Percentiles rank a stretch among this genome's conserved stretches.
Evolutionary conservation across 2,888 invertebrate genomes (phyloP).

Genomic region (Temnothorax ravouxi): DNA sequence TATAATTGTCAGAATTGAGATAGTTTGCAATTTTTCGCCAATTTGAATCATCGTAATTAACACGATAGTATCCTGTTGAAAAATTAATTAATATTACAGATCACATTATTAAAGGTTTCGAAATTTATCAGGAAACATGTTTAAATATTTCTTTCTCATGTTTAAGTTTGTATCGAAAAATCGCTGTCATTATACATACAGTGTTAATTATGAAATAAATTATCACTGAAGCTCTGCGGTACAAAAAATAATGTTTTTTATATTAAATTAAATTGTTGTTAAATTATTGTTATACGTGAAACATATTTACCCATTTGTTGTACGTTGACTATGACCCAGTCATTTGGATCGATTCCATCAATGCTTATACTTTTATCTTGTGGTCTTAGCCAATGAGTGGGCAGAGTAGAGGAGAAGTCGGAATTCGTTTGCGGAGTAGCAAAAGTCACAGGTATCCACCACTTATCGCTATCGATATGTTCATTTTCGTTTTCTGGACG

Average conservation of each 20-base stretch:
- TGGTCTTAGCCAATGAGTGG: constrained; percentile 63
- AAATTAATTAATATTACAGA: constrained; percentile 5
- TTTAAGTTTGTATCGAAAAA: not conserved
- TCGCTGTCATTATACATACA: not conserved
- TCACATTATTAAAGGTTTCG: not conserved
- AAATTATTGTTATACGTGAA: not conserved
- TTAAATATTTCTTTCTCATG: not conserved
- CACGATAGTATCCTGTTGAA: constrained; percentile 77
- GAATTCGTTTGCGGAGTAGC: constrained; percentile 60
- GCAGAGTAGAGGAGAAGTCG: constrained; percentile 64
- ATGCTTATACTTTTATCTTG: constrained; percentile 54
- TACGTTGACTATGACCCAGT: constrained; percentile 89
- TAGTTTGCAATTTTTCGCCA: constrained; percentile 89
- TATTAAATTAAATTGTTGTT: constrained; percentile 2
- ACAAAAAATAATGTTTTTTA: not conserved
- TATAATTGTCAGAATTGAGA: constrained; percentile 86
- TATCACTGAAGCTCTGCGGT: not conserved
- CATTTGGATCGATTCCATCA: constrained; percentile 65
- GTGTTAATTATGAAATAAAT: not conserved
- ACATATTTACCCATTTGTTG: constrained; percentile 88
- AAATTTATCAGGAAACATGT: not conserved
- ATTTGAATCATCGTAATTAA: constrained; percentile 90
- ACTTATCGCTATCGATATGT: constrained; percentile 39
- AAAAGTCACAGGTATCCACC: constrained; percentile 80
- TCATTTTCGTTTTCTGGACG: not conserved